Evolutionary conservation across 1,140 invertebrate species (phyloP).

Genomic region (Sminthurides bifidus): DNA sequence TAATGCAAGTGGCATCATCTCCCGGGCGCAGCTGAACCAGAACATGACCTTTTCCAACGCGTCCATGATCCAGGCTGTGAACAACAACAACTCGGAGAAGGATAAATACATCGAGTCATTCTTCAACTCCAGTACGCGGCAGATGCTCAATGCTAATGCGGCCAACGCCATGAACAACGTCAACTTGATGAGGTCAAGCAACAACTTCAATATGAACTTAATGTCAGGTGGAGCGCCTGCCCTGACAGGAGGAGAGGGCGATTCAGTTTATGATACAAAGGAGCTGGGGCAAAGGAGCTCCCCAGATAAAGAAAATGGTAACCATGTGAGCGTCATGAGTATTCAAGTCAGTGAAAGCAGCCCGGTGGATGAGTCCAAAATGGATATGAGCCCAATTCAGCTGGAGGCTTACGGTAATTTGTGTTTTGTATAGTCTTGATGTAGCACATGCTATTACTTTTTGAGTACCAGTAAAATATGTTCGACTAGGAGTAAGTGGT

Average conservation of each 20-base stretch:
- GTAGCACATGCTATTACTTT: too few species aligned
- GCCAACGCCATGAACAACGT: neutral
- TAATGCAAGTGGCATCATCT: neutral
- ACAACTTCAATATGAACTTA: conserved; percentile 3
- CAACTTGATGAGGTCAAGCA: neutral
- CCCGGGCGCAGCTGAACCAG: neutral
- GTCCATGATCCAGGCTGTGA: neutral
- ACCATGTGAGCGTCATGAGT: conserved; percentile 18
- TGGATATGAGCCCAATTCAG: conserved; percentile 10
- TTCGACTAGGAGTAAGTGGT: too few species aligned
- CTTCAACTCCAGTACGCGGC: neutral
- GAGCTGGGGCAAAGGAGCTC: neutral
- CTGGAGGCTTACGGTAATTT: conserved; percentile 18
- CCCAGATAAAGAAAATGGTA: conserved; percentile 9
- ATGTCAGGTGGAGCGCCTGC: neutral
- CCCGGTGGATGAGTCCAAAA: neutral
- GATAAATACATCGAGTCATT: neutral
- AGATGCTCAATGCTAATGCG: neutral
- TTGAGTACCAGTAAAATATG: too few species aligned
- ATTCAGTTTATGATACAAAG: neutral
- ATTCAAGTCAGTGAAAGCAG: conserved; percentile 11
- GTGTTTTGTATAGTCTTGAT: too few species aligned
- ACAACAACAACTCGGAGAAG: neutral
- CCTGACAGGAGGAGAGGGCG: neutral
- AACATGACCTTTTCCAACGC: neutral